Conservation (phyloP, 2,888 invertebrate species). For the Drosophila imparisetae region DNA sequence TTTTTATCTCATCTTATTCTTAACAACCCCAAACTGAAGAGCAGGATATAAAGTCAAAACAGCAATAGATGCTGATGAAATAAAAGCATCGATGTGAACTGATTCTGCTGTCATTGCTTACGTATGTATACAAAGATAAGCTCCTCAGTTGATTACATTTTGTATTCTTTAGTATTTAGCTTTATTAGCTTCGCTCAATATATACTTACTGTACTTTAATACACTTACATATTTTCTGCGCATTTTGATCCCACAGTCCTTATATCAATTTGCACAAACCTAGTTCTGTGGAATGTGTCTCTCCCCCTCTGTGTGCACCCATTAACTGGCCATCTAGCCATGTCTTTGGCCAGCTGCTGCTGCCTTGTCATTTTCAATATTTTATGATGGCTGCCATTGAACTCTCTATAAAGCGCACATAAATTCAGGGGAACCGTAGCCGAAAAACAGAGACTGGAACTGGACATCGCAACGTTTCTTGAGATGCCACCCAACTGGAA, state of each 20-base stretch:
- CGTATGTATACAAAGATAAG: background rate
- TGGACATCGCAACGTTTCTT: constrained; percentile 57
- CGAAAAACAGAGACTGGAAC: constrained; percentile 33
- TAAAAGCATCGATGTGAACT: background rate
- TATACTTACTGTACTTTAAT: background rate
- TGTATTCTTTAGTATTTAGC: background rate
- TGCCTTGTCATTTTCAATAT: constrained; percentile 70
- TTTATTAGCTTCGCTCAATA: constrained; percentile 1
- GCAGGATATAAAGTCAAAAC: background rate
- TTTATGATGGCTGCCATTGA: constrained; percentile 82
- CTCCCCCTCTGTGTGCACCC: background rate
- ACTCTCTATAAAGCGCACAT: constrained; percentile 78
- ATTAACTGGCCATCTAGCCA: background rate
- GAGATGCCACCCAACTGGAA: constrained; percentile 34
- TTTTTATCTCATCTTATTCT: background rate
- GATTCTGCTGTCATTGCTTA: background rate
- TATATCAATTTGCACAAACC: constrained; percentile 38
- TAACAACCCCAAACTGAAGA: background rate
- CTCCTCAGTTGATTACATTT: constrained; percentile 7
- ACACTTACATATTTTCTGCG: constrained; percentile 4
- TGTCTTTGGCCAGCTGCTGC: constrained; percentile 23
- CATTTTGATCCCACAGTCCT: constrained; percentile 18
- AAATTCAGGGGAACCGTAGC: constrained; percentile 71
- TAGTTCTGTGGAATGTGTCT: constrained; percentile 7
- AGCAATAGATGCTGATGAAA: background rate